Evolutionary conservation across 2,888 invertebrate species (phyloP).

Genomic region (Phrixothrix hirtus): DNA sequence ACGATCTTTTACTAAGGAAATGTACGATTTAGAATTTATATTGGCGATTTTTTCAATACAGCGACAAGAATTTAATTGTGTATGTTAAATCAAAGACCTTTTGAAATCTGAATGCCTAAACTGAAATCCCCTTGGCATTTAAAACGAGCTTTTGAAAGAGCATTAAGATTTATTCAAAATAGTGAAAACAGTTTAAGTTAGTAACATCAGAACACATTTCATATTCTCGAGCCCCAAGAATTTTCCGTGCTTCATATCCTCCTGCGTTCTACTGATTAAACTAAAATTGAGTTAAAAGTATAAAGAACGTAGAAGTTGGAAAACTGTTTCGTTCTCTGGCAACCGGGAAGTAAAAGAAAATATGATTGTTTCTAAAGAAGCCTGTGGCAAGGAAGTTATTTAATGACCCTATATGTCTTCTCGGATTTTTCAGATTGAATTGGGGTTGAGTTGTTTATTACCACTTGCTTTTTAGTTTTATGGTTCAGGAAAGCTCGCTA

Average conservation of each 20-base stretch:
- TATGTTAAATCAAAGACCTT: too few species aligned
- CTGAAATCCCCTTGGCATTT: slow-evolving; percentile 2
- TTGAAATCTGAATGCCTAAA: background rate
- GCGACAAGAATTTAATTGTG: too few species aligned
- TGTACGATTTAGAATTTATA: too few species aligned
- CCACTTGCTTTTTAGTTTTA: slow-evolving; percentile 25
- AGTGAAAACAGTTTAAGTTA: slow-evolving; percentile 17
- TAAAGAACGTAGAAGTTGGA: slow-evolving; percentile 12
- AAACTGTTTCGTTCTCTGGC: slow-evolving; percentile 18
- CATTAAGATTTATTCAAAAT: slow-evolving; percentile 11
- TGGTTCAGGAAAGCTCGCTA: slow-evolving; percentile 8
- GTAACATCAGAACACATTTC: slow-evolving; percentile 11
- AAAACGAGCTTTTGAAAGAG: slow-evolving; percentile 5
- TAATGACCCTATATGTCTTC: slow-evolving; percentile 39
- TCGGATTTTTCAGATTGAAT: slow-evolving; percentile 38
- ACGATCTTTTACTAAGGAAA: too few species aligned
- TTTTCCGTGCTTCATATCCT: slow-evolving; percentile 20
- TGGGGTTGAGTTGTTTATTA: slow-evolving; percentile 30
- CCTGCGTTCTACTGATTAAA: slow-evolving; percentile 26
- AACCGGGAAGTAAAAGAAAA: slow-evolving; percentile 26
- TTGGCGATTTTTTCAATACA: too few species aligned
- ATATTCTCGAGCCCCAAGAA: too few species aligned
- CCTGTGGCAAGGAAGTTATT: slow-evolving; percentile 34
- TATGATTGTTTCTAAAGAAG: slow-evolving; percentile 39
- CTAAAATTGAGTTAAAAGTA: slow-evolving; percentile 30